Conservation (phyloP, 92 coral and sea anemone species). For the Epizoanthus fatuus region DNA sequence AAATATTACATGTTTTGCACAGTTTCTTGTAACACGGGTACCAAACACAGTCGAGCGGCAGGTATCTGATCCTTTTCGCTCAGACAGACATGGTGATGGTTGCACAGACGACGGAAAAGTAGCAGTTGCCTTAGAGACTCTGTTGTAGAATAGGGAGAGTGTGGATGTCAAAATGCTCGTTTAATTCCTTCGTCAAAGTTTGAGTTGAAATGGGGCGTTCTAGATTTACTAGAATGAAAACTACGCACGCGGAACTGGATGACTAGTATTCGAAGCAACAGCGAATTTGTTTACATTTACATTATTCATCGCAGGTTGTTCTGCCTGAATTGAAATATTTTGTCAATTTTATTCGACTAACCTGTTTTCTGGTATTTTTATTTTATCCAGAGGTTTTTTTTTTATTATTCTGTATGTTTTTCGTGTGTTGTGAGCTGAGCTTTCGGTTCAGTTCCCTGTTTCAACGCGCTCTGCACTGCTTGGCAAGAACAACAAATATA, state of each 20-base stretch:
- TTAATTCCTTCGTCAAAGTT: neutral
- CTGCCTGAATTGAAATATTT: constrained; percentile 37
- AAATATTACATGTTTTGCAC: neutral
- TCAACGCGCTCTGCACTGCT: neutral
- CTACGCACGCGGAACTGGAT: constrained; percentile 10
- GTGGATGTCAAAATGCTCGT: no score
- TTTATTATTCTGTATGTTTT: constrained; percentile 25
- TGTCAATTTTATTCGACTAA: constrained; percentile 20
- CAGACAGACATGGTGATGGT: no score
- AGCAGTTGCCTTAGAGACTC: no score
- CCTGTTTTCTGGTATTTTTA: constrained; percentile 18
- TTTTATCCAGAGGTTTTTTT: constrained; percentile 17
- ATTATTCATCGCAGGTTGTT: constrained; percentile 21
- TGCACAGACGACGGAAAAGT: no score
- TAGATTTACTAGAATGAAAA: neutral
- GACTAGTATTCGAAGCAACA: constrained; percentile 3
- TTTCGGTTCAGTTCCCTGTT: neutral
- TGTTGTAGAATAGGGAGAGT: no score
- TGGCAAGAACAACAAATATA: neutral
- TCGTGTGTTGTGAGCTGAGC: neutral
- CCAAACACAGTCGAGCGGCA: constrained; percentile 11
- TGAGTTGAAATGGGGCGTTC: neutral
- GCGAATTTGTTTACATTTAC: constrained; percentile 14
- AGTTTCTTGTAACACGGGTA: constrained; percentile 18
- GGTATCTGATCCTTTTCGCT: constrained; percentile 6